Evolutionary conservation across 2,113 vertebrate genomes (phyloP), one percentile per base, ranked within the genome.

Genomic region (Accipiter cooperii): DNA sequence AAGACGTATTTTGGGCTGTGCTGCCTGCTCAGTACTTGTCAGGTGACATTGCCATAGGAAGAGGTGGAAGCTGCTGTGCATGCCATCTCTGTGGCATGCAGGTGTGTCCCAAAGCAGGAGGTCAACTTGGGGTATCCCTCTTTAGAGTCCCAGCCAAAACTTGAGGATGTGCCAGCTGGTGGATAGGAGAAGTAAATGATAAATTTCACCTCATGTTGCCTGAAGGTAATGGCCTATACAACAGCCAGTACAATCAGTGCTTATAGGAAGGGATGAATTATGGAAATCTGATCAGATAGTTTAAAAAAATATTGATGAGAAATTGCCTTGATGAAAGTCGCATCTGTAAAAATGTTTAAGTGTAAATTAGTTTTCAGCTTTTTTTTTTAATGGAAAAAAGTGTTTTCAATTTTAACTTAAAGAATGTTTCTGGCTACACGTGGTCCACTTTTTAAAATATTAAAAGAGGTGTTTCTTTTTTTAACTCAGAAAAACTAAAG

Each of bases 51-150:
- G 34, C 17, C 28, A 18, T 38, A 73, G 5, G 19, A 70, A 61
- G 19, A 78, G 5, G 8, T 78, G 24, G 57, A 75, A 81, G 24
- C 5, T 85, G 17, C 29, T 54, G n/a, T 20, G 14, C 11, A 25
- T 40, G 7, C 7, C 5, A 5, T 31, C 26, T 49, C 24, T 68
- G 28, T 36, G 38, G 20, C 29, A 42, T 47, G 24, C 4, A 25
- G 18, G 5, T 22, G 8, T 71, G 49, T 60, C 26, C 9, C 55
- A 68, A 82, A 82, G 16, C n/a, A 85, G 1, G 3, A 79, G 4
- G 8, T 36, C 14, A 49, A 54, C 10, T 21, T 33, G 2, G 0
- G 2, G 2, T 46, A 20, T 46, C 8, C 6, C 5, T 90, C 49
- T 77, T 40, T 70, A 69, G 16, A 70, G 17, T 33, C 19, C 14